Base-by-base conservation (phyloP, 2,113 vertebrate genomes). In the Macrotus californicus region DNA sequence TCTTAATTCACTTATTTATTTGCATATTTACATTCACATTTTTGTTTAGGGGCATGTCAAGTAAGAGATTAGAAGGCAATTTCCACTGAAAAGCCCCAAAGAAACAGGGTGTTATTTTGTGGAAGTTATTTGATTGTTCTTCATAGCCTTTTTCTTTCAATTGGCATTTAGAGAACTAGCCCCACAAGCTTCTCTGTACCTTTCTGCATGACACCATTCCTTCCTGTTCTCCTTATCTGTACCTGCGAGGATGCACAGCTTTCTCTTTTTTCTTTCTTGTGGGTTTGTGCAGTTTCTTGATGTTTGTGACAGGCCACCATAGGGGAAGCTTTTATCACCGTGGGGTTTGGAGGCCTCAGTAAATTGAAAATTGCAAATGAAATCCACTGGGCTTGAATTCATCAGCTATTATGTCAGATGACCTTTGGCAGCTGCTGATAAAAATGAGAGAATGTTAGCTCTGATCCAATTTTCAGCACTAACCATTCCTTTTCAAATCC, bases 281-380 rank as follows among this genome's bases (percentile, higher is more conserved):
- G 98, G 98, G 98, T 98, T 99, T 99, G 98, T 98, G 98, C 98
- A 97, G 98, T 99, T 99, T 98, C 98, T 99, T 99, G 99, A 99
- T 99, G 99, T 99, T 99, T 99, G 98, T 99, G 99, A 99, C 99
- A 99, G 99, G 99, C 99, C 98, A 98, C 98, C 99, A 99, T 99
- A 99, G 99, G 99, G 98, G 98, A 99, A 98, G 98, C 99, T 99
- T 99, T 99, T 99, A 99, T 99, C 99, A 98, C 99, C 98, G 98
- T 98, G 98, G 99, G 99, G 99, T 99, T 99, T 98, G 98, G 99
- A 99, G 99, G 98, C 99, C 98, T 99, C 98, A 96, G 99, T 99
- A 99, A 99, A 99, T 99, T 99, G 99, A 99, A 99, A 99, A 99
- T 99, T 99, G 99, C 99, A 99, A 99, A 99, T 99, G 99, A 99